Evolutionary conservation across 2,888 invertebrate species (phyloP).

Genomic region (Sinohyriopsis cumingii): DNA sequence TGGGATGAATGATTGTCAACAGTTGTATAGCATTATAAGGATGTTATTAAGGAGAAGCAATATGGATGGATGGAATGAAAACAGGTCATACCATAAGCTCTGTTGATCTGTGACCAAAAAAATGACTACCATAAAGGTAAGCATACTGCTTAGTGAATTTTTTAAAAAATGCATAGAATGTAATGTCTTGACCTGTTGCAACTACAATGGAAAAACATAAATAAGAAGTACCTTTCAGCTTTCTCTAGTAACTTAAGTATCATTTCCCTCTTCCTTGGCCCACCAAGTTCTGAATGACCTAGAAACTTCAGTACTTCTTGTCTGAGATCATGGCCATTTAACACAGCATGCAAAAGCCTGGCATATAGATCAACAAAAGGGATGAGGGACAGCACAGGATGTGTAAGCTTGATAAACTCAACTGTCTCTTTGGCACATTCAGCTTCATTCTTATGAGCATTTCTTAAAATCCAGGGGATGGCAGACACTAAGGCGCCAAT

Average conservation of each 20-base stretch:
- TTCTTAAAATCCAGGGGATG: slow-evolving; percentile 63
- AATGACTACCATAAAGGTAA: too few relatives aligned
- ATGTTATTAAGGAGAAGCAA: too few relatives aligned
- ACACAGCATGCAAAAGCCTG: slow-evolving; percentile 54
- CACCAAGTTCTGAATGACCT: slow-evolving; percentile 51
- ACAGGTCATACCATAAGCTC: too few relatives aligned
- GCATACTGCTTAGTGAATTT: too few relatives aligned
- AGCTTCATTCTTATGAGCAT: slow-evolving; percentile 53
- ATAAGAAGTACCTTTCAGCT: slow-evolving; percentile 39
- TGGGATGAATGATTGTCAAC: too few relatives aligned
- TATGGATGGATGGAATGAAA: too few relatives aligned
- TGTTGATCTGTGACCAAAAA: too few relatives aligned
- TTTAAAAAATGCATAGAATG: too few relatives aligned
- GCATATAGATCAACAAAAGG: slow-evolving; percentile 59
- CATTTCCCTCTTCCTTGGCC: slow-evolving; percentile 43
- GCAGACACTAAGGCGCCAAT: slow-evolving; percentile 57
- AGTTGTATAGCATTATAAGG: too few relatives aligned
- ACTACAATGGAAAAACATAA: neutral
- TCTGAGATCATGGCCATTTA: slow-evolving; percentile 56
- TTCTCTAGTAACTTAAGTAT: slow-evolving; percentile 42
- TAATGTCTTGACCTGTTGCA: too few relatives aligned
- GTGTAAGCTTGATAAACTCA: slow-evolving; percentile 61
- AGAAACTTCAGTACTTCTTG: slow-evolving; percentile 44
- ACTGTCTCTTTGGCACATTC: slow-evolving; percentile 54
- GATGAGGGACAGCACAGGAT: slow-evolving; percentile 53